A percentile compares a stretch with the other conserved stretches of the same genome.
These are phyloP conservation scores for Sigmodon hispidus DNA, from an alignment of 2,113 vertebrate genomes.

Conservation along the genomic window DNA sequence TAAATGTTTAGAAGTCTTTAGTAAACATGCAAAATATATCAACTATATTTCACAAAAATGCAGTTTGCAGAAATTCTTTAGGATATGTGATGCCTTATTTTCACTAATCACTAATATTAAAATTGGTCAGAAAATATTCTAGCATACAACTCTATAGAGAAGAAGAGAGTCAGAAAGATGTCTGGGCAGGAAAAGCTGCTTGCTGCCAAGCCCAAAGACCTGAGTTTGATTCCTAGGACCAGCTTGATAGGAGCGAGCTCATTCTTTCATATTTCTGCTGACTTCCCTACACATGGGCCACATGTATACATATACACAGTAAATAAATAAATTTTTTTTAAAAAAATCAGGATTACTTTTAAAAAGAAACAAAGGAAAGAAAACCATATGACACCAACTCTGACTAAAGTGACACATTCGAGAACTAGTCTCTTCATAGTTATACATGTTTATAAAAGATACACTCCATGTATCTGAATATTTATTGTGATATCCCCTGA, in stretches of 20 bases:
- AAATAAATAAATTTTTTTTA: not conserved
- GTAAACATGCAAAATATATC: not conserved
- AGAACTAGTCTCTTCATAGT: not conserved
- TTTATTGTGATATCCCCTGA: not conserved
- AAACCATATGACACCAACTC: not conserved
- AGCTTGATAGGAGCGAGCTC: not conserved
- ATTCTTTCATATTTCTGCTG: not conserved
- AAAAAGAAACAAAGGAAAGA: not conserved
- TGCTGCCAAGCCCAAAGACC: not conserved
- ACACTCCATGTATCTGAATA: not conserved
- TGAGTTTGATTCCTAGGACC: not conserved
- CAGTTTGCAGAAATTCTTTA: not conserved
- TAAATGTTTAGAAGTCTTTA: not conserved
- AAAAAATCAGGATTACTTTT: not conserved
- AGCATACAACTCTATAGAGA: not conserved
- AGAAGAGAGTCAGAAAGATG: not conserved
- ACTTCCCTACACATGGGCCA: not conserved
- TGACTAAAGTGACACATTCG: not conserved
- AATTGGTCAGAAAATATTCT: constrained; percentile 37
- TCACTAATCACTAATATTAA: not conserved
- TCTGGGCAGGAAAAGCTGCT: not conserved
- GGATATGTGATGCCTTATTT: not conserved
- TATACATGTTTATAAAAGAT: not conserved
- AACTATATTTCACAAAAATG: not conserved
- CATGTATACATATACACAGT: not conserved